phyloP scores from a whole-genome alignment of 2,113 vertebrate genomes.

The Neogobius melanostomus region DNA sequence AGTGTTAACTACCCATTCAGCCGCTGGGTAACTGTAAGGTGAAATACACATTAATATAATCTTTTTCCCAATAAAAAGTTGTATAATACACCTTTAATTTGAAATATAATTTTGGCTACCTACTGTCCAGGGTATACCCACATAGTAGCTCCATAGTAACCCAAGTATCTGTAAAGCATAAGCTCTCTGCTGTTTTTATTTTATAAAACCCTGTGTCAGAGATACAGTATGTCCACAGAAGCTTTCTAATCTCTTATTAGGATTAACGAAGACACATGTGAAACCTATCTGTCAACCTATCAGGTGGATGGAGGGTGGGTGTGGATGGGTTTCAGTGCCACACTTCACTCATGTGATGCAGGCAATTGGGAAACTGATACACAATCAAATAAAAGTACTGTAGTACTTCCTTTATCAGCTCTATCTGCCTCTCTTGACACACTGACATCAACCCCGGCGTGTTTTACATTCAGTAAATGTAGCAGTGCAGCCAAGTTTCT shows the following conservation, averaged over 20 bases:
- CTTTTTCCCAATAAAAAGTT: no score
- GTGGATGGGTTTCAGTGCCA: slow-evolving; percentile 25
- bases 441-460: slow-evolving; percentile 5
- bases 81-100: no score
- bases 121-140: no score
- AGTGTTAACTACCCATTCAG: no score
- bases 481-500: slow-evolving; percentile 10
- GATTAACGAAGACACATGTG: slow-evolving; percentile 29
- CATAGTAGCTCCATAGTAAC: no score
- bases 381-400: slow-evolving; percentile 8
- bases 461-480: neutral
- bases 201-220: no score
- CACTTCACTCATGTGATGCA: slow-evolving; percentile 35
- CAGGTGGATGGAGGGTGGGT: slow-evolving; percentile 48
- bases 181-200: no score
- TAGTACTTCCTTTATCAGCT: neutral
- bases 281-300: slow-evolving; percentile 66
- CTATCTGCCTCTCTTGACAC: slow-evolving; percentile 4
- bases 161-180: no score
- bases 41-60: no score
- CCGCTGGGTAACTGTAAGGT: no score
- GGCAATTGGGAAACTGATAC: slow-evolving; percentile 24
- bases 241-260: neutral
- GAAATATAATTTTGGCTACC: no score
- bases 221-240: no score